Evolutionary conservation across 2,113 vertebrate species (phyloP), one percentile per base, ranked within the genome.

Genomic region (Oceanites oceanicus): DNA sequence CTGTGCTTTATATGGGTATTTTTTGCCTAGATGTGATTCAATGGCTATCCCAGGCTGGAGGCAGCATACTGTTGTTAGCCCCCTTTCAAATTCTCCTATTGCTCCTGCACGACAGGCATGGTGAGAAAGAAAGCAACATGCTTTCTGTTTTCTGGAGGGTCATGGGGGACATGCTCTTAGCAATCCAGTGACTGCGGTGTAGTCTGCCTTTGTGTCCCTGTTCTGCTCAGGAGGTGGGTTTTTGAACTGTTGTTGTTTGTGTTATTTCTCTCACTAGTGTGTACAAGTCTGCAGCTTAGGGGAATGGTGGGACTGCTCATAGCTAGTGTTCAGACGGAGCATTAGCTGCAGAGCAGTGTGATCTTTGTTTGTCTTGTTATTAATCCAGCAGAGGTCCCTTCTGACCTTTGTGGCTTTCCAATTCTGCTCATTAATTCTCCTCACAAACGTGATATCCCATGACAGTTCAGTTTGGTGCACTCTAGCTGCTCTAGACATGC

Each of bases 21-120:
- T 94, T 53, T 86, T 68, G 29, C n/a, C 30, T 42, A 16, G 6
- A 8, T 53, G 13, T 62, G 11, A 8, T 62, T 83, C 42, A 53
- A 25, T 17, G 16, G 21, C 11, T 40, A 13, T 21, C 9, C 19
- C n/a, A 62, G 10, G 9, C 23, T 42, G 40, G 13, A 88, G 18
- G 6, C 22, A 61, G 11, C 10, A 49, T 8, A 7, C 1, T 50
- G 42, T 13, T 63, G 4, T 59, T 74, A 59, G 6, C 0, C 8
- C 3, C 3, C 7, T 2, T 3, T 17, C 13, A 70, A 30, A 44
- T 34, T 50, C 21, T 90, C 25, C 42, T 5, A 15, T 25, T 58
- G 14, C 8, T 67, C 26, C 14, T 9, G 2, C 20, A 44, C 1
- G 2, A 3, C 3, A 75, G 23, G 10, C 13, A 55, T 0, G 0